phyloP scores from a whole-genome alignment of 23 tunicate genomes.

The Corella eumyota region DNA sequence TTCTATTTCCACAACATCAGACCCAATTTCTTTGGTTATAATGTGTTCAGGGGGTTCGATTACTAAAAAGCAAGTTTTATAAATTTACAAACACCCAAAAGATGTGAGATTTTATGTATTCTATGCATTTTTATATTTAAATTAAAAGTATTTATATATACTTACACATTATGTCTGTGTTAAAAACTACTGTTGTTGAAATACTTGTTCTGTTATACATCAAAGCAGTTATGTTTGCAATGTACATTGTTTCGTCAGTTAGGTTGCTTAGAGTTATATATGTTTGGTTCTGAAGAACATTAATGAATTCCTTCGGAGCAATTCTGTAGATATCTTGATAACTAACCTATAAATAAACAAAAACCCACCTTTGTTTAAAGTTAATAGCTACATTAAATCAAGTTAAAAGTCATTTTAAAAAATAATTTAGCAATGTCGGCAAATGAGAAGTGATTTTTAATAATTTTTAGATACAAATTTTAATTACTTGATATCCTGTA shows the following conservation, averaged over 20 bases:
- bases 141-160: not conserved
- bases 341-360: too few relatives aligned
- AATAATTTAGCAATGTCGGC: too few relatives aligned
- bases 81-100: too few relatives aligned
- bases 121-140: not conserved
- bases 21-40: constrained; percentile 3
- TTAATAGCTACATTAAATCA: too few relatives aligned
- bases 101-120: not conserved
- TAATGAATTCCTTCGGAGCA: not conserved
- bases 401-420: too few relatives aligned
- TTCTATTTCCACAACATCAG: constrained; percentile 5
- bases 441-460: too few relatives aligned
- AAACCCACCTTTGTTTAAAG: too few relatives aligned
- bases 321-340: constrained; percentile 9
- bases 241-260: constrained; percentile 14
- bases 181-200: constrained; percentile 2
- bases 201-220: constrained; percentile 14
- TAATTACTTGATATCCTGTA: constrained; percentile 13
- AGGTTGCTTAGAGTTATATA: constrained; percentile 3
- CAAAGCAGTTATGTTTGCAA: constrained; percentile 19
- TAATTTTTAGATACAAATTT: too few relatives aligned
- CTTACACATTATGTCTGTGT: constrained; percentile 19
- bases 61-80: constrained; percentile 4
- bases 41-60: constrained; percentile 14
- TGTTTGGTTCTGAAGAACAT: constrained; percentile 10